phyloP scores from a whole-genome alignment of 2,888 invertebrate species.

The Embidobia sp. region DNA sequence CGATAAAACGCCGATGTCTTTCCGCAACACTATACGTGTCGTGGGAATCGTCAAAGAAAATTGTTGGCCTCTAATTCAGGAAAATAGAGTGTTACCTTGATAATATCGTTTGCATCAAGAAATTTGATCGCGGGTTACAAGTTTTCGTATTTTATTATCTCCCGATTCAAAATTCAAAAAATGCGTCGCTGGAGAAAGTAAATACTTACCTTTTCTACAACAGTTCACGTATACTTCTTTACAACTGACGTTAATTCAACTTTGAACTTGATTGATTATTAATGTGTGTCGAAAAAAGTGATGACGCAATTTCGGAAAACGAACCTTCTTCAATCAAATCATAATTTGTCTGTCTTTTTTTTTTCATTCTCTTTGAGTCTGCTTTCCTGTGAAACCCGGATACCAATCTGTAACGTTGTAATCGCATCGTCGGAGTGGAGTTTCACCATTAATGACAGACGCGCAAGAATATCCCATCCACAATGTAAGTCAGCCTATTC shows the following conservation, averaged over 20 bases:
- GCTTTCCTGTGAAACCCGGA: constrained; percentile 58
- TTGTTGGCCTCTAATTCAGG: neutral
- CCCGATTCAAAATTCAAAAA: too few relatives aligned
- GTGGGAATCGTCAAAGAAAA: constrained; percentile 4
- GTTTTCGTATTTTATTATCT: too few relatives aligned
- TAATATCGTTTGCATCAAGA: too few relatives aligned
- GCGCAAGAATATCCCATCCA: constrained; percentile 48
- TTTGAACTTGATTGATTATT: too few relatives aligned
- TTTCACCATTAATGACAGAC: constrained; percentile 64
- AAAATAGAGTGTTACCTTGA: too few relatives aligned
- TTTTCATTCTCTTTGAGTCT: constrained; percentile 33
- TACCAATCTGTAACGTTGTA: constrained; percentile 60
- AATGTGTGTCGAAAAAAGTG: too few relatives aligned
- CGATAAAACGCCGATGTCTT: constrained; percentile 13
- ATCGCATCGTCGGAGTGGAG: constrained; percentile 53
- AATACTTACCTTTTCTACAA: too few relatives aligned
- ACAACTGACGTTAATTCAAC: too few relatives aligned
- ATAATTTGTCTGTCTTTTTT: constrained; percentile 48
- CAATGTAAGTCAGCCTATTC: constrained; percentile 56
- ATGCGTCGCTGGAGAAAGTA: too few relatives aligned
- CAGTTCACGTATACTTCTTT: too few relatives aligned
- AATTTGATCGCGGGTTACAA: too few relatives aligned
- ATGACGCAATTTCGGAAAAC: constrained; percentile 17
- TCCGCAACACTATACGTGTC: neutral
- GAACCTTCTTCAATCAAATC: constrained; percentile 17